Base-by-base conservation (phyloP, 2,113 vertebrate species). In the Ictalurus punctatus region DNA sequence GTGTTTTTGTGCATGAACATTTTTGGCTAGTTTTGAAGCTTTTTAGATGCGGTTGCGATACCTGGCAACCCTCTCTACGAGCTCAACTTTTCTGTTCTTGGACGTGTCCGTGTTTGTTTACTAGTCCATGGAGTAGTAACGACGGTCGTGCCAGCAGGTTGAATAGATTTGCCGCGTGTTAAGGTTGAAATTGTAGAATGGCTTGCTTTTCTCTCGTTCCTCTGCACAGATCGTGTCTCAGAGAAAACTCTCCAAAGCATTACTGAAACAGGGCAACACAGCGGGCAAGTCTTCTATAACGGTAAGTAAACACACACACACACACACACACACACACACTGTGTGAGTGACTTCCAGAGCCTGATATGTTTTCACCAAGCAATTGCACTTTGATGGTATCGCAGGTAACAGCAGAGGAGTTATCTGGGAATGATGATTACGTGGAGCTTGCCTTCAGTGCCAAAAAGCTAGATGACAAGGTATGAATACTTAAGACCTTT, bases 381-480 rank as follows among this genome's bases (percentile, higher is more conserved):
- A 91, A 76, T 83, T 83, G 59, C 25, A 58, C 67, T 88, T 48
- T 56, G 27, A 37, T 78, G 44, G 21, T 84, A 27, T 84, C 40
- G 83, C 87, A 99, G 98, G 97, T 99, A 93, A 99, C 98, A 87
- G 98, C 98, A 14, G 98, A 99, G 93, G 98, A 99, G 91, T 91
- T 99, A 91, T 98, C 98, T 88, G 98, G 98, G 88, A 99, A 99
- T 3, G 97, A 99, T 0, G 98, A 99, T 95, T 99, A 99, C 0
- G 97, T 99, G 83, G 98, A 99, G 91, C 97, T 99, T 90, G 97
- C 96, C n/a, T 99, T 99, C 94, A 99, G 97, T 3, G 98, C 98
- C 80, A 96, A 97, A 86, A 99, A 99, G 94, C 95, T 99, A 86
- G 98, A 99, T 93, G 98, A 99, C 95, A 99, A 99, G 98, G 98